These are phyloP conservation scores for Sigmodon hispidus DNA, from an alignment of 2,113 vertebrate genomes.

Conservation along the genomic window DNA sequence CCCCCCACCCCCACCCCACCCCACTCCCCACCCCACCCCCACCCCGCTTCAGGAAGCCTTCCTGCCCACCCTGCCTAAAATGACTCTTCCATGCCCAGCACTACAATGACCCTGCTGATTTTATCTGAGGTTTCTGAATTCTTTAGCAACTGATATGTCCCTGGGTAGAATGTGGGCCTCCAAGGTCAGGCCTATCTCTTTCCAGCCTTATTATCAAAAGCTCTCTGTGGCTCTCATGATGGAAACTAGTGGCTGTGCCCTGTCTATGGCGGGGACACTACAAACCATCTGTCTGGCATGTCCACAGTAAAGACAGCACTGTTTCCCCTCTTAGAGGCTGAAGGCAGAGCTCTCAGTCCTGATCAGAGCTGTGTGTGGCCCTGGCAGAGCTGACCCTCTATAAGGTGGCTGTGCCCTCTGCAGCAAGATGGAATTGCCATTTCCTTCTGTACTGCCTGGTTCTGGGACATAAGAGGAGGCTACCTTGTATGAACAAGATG, in stretches of 20 bases:
- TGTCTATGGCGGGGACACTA: background rate
- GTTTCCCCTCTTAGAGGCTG: background rate
- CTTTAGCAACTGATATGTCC: rapidly evolving
- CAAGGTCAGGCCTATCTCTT: background rate
- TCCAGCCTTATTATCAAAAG: background rate
- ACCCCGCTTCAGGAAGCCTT: too few relatives aligned
- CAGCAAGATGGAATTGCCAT: background rate
- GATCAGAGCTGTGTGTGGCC: background rate
- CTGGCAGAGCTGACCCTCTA: background rate
- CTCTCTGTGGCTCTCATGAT: background rate
- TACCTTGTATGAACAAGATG: rapidly evolving
- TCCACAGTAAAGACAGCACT: background rate
- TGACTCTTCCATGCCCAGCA: rapidly evolving
- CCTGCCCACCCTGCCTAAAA: background rate
- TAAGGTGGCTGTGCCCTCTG: background rate
- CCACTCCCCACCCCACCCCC: too few relatives aligned
- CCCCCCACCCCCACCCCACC: too few relatives aligned
- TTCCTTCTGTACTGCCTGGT: background rate
- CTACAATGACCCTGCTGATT: rapidly evolving
- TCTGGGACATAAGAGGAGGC: background rate
- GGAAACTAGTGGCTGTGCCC: background rate
- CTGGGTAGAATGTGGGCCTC: background rate
- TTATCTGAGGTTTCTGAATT: background rate
- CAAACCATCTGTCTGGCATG: rapidly evolving
- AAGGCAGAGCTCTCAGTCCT: rapidly evolving